Evolutionary conservation across 2,113 vertebrate species (phyloP).

Genomic region (Pluvianellus socialis): DNA sequence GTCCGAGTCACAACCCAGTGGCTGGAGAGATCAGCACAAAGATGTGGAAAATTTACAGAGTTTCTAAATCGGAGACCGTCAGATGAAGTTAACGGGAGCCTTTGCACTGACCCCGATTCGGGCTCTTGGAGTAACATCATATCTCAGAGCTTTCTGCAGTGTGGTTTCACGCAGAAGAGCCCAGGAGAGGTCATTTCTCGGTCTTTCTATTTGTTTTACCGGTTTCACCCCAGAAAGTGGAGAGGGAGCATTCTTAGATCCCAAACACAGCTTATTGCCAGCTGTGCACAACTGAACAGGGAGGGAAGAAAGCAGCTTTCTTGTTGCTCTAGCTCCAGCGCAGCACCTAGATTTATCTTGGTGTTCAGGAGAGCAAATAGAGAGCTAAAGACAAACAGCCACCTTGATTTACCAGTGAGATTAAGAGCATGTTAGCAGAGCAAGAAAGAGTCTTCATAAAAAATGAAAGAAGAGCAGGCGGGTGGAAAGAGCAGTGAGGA

Average conservation of each 20-base stretch:
- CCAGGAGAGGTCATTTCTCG: neutral
- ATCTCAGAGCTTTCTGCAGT: neutral
- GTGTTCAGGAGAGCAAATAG: neutral
- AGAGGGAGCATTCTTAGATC: neutral
- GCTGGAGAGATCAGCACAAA: neutral
- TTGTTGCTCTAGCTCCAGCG: neutral
- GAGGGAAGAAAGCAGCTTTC: too few species aligned
- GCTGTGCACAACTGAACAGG: neutral
- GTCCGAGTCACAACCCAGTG: rapidly evolving
- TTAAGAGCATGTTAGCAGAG: neutral
- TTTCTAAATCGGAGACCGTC: neutral
- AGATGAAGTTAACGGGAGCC: neutral
- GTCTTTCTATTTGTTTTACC: neutral
- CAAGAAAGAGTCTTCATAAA: slow-evolving; percentile 6
- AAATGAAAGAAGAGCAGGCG: slow-evolving; percentile 46
- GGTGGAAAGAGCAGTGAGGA: neutral
- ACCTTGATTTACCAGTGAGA: neutral
- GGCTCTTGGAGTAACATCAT: neutral
- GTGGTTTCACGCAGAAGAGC: neutral
- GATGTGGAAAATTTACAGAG: neutral
- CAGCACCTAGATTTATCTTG: neutral
- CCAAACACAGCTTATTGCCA: rapidly evolving
- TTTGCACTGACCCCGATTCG: neutral
- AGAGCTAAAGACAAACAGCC: neutral
- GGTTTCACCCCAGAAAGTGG: neutral